Evolutionary conservation across 1,140 invertebrate species (phyloP), one percentile per base, ranked within the genome.

Genomic region (Pachypeltis micranthus): DNA sequence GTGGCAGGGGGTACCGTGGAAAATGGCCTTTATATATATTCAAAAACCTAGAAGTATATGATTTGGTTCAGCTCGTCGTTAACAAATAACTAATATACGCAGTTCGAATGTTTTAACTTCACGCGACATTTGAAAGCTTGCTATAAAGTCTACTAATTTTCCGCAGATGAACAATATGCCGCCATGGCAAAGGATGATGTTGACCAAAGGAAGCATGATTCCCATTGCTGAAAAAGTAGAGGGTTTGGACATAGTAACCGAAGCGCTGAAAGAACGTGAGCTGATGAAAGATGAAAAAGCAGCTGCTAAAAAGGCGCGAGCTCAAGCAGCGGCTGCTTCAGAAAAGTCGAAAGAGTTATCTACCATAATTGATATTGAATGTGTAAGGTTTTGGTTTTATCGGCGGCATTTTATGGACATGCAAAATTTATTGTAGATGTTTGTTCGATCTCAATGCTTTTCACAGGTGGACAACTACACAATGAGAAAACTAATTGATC

Each of bases 281-380:
- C 23, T 51, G 47, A 51, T 51, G 47, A 51, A 51, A 51, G 47
- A 51, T 21, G 47, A 51, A 21, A 51, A 51, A 51, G 19, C 23
- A 4, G 47, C 47, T 21, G 47, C 23, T 7, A 51, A 51, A 21
- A 51, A 51, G 19, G 47, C 47, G 4, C 7, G 19, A 10, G 47
- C 47, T 51, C 47, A 51, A 51, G 47, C 47, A 21, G 21, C 21
- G 7, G 47, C 47, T 4, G 47, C 47, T 21, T 16, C 47, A 51
- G 47, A 51, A 21, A 51, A 51, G 21, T n/a, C n/a, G n/a, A 51
- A 51, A 21, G 47, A 51, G 21, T 21, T 14, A 21, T 16, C 47
- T 51, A 51, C 47, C 19, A 51, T 51, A 10, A 4, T 51, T 10
- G 10, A 10, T 7, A 51, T 51, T 51, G 47, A 51, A 21, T 10